Evolutionary conservation across 2,797 vertebrate species (phyloP).

Genomic region (Gymnothorax javanicus): DNA sequence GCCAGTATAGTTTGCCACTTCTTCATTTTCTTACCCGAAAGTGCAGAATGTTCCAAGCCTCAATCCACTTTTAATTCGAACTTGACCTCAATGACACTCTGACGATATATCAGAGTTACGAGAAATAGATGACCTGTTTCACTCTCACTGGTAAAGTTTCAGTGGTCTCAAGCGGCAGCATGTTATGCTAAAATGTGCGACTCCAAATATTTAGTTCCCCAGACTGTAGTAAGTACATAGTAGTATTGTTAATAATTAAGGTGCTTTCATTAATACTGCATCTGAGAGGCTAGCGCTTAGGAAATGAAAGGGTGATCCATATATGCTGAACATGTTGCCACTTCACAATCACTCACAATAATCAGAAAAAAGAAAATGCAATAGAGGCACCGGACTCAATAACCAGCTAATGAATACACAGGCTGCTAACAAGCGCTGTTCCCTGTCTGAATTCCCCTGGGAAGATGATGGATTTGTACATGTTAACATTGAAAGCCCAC

Average conservation of each 20-base stretch:
- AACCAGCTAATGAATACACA: constrained; percentile 10
- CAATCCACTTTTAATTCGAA: neutral
- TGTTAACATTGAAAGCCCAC: neutral
- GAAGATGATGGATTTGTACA: neutral
- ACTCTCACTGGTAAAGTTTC: neutral
- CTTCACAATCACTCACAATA: neutral
- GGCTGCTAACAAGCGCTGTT: neutral
- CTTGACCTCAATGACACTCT: neutral
- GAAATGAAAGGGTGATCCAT: neutral
- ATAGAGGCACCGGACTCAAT: neutral
- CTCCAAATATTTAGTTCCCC: neutral
- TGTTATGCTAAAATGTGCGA: neutral
- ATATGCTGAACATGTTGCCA: neutral
- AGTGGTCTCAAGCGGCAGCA: neutral
- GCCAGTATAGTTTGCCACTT: neutral
- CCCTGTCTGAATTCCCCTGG: neutral
- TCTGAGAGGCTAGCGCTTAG: neutral
- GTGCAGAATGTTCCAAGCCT: neutral
- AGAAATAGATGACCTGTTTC: neutral
- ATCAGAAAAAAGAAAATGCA: neutral
- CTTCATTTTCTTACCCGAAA: neutral
- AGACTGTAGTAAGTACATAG: neutral
- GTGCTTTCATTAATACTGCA: neutral
- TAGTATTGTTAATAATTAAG: neutral
- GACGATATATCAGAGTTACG: neutral